Conservation (phyloP, 1,140 invertebrate genomes). For the Philaenus spumarius region DNA sequence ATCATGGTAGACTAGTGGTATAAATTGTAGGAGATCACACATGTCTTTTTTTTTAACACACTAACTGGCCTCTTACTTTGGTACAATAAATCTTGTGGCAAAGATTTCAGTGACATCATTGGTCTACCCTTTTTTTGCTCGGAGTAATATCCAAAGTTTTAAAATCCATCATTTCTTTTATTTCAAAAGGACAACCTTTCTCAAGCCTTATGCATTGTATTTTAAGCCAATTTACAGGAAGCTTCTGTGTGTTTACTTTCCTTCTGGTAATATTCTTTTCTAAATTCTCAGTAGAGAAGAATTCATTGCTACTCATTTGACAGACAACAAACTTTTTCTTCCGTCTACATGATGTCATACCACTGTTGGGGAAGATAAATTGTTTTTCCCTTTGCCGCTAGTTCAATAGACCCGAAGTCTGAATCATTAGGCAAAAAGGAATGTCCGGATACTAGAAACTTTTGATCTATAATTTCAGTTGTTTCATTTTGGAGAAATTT, state of each 20-base stretch:
- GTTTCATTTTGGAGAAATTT: too few species aligned
- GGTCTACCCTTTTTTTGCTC: too few species aligned
- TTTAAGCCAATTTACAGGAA: slow-evolving; percentile 8
- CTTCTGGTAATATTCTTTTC: slow-evolving; percentile 12
- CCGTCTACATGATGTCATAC: slow-evolving; percentile 1
- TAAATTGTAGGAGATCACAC: too few species aligned
- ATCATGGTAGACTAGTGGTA: too few species aligned
- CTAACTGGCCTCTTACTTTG: too few species aligned
- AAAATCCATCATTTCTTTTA: too few species aligned
- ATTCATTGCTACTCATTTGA: slow-evolving; percentile 13
- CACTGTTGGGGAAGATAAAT: slow-evolving; percentile 14
- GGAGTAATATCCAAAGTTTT: too few species aligned
- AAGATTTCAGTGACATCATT: too few species aligned
- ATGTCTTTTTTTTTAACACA: too few species aligned
- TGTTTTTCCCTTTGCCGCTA: neutral
- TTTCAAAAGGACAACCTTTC: slow-evolving; percentile 9
- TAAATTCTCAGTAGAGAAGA: slow-evolving; percentile 9
- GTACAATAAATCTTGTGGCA: too few species aligned
- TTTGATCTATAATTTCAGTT: slow-evolving; percentile 13
- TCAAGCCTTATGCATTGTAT: slow-evolving; percentile 17
- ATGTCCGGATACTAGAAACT: slow-evolving; percentile 14
- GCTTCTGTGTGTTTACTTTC: slow-evolving; percentile 4
- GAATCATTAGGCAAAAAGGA: slow-evolving; percentile 20
- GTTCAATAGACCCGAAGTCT: slow-evolving; percentile 14
- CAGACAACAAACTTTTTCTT: slow-evolving; percentile 14